phyloP scores from a whole-genome alignment of 2,888 invertebrate genomes.

The Melanostoma scalare region DNA sequence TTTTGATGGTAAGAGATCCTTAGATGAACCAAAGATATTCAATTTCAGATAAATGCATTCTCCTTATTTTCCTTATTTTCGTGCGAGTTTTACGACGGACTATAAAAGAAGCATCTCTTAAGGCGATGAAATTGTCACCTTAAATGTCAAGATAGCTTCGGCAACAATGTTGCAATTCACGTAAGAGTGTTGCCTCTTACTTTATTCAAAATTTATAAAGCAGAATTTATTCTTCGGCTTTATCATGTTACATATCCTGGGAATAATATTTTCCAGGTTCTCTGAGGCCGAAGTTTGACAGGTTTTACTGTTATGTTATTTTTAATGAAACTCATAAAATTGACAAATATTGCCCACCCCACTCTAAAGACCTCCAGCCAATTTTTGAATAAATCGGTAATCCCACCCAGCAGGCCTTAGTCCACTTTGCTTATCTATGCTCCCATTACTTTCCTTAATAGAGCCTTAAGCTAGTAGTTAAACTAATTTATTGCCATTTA shows the following conservation, averaged over 20 bases:
- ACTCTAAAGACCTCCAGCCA: neutral
- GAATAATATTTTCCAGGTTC: no score
- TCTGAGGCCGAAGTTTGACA: no score
- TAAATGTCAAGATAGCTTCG: constrained; percentile 42
- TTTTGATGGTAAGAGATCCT: constrained; percentile 44
- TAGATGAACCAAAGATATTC: constrained; percentile 10
- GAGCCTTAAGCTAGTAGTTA: constrained; percentile 48
- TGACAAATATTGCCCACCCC: no score
- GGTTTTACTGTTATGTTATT: no score
- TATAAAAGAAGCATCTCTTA: constrained; percentile 48
- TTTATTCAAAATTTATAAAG: no score
- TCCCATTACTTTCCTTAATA: constrained; percentile 52
- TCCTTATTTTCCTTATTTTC: constrained; percentile 27
- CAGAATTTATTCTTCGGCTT: no score
- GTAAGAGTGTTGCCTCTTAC: no score
- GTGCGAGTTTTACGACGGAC: constrained; percentile 40
- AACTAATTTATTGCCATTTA: constrained; percentile 7
- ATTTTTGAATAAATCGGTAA: constrained; percentile 16
- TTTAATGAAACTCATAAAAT: no score
- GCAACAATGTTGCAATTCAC: constrained; percentile 58
- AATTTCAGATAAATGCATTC: constrained; percentile 21
- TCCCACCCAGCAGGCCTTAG: constrained; percentile 28
- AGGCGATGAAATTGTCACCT: constrained; percentile 50
- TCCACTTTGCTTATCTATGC: constrained; percentile 49
- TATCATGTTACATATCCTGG: no score